Percentiles rank a stretch among this genome's conserved stretches.
Evolutionary conservation across 2,888 invertebrate species (phyloP).

Genomic region (Pristionchus entomophagus): DNA sequence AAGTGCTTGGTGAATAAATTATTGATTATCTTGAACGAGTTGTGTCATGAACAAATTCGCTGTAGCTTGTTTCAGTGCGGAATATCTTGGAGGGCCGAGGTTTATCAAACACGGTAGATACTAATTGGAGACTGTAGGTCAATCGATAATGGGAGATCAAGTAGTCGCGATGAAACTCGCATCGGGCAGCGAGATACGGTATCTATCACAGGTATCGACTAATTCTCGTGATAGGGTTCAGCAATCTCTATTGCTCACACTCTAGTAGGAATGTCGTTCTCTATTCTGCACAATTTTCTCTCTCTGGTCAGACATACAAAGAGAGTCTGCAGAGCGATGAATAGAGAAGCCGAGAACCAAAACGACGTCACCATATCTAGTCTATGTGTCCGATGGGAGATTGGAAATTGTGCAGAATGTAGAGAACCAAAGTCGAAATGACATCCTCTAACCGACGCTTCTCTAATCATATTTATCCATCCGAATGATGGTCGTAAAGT

Average conservation of each 20-base stretch:
- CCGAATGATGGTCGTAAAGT: background rate
- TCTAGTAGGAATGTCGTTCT: too few species aligned
- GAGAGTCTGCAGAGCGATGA: too few species aligned
- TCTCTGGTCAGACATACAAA: too few species aligned
- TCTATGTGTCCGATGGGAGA: too few species aligned
- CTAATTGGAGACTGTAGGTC: background rate
- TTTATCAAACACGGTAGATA: background rate
- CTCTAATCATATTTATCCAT: too few species aligned
- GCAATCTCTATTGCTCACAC: too few species aligned
- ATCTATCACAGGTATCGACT: conserved; percentile 29
- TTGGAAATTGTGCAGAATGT: too few species aligned
- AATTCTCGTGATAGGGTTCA: background rate
- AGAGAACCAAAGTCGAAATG: too few species aligned
- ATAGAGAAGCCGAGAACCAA: too few species aligned
- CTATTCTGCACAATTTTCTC: too few species aligned
- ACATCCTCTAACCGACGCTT: too few species aligned
- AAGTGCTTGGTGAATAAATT: conserved; percentile 28
- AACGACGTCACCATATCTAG: too few species aligned
- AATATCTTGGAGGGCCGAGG: background rate
- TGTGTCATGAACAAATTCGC: background rate
- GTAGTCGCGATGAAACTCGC: conserved; percentile 29
- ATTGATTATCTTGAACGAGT: background rate
- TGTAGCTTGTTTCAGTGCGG: background rate
- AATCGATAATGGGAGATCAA: conserved; percentile 23
- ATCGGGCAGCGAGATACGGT: conserved; percentile 6